Evolutionary conservation across 2,888 invertebrate species (phyloP), one percentile per base, ranked within the genome.

Genomic region (Linhomoeus sp.): DNA sequence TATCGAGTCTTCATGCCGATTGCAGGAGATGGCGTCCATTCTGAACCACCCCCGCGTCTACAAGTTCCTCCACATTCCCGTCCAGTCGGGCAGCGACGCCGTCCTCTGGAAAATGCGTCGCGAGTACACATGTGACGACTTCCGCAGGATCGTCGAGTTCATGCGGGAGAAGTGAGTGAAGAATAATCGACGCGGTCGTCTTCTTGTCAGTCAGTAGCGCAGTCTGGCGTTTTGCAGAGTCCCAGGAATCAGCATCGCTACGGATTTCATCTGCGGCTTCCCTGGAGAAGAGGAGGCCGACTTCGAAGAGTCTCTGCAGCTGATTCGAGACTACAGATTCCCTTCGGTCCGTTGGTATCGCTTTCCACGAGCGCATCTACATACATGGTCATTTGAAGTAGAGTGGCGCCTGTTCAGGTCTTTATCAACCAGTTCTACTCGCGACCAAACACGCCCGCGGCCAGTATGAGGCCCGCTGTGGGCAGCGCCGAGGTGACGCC

Each of bases 341-440:
- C 84, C 90, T 0, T 57, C 58, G 1, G 43, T 43, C 20, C 12
- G 29, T 29, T 12, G 29, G 12, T 12, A 29, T n/a, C n/a, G n/a
- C n/a, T n/a, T n/a, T n/a, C n/a, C n/a, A n/a, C n/a, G n/a, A n/a
- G n/a, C n/a, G n/a, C n/a, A n/a, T n/a, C n/a, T n/a, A n/a, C n/a
- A n/a, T n/a, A n/a, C n/a, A n/a, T n/a, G n/a, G n/a, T n/a, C n/a
- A n/a, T n/a, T n/a, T n/a, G n/a, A n/a, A n/a, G n/a, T n/a, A n/a
- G n/a, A n/a, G n/a, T n/a, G 29, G 12, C 29, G 7, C 29, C 29
- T 9, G 29, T 29, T 9, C 29, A 29, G 29, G 73, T 97, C 7
- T 97, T 92, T 67, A 94, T 94, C 60, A 97, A 97, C 71, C 94
- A 97, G 70, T 97, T 87, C 70, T 97, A 81, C 61, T 85, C 94